A percentile compares a stretch with the other conserved stretches of the same genome.
Conservation (phyloP, 2,888 invertebrate species). For the Drosophila siamana region DNA sequence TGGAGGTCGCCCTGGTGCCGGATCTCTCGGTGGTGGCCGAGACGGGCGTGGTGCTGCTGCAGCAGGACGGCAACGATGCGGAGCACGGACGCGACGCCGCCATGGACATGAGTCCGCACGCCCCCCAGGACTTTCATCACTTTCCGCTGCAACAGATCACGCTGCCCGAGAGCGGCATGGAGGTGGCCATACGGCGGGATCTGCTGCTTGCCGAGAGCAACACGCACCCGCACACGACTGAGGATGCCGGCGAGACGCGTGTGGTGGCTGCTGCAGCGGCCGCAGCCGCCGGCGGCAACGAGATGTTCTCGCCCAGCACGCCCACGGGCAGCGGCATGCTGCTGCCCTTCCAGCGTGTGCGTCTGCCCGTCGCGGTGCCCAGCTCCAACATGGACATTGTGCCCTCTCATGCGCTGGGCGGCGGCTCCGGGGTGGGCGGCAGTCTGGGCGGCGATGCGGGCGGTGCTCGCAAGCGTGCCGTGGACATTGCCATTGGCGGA, state of each 20-base stretch:
- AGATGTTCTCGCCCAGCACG: constrained; percentile 84
- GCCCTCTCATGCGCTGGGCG: constrained; percentile 10
- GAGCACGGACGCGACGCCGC: constrained; percentile 74
- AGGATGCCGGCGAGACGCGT: constrained; percentile 8
- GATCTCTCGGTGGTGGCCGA: constrained; percentile 85
- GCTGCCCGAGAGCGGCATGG: constrained; percentile 84
- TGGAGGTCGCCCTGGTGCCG: constrained; percentile 86
- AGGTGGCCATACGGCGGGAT: constrained; percentile 84
- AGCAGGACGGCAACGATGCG: constrained; percentile 81
- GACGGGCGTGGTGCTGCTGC: constrained; percentile 83
- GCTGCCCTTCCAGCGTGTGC: constrained; percentile 85
- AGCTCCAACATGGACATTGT: constrained; percentile 25
- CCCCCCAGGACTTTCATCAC: constrained; percentile 78
- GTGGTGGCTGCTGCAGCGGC: constrained; percentile 16
- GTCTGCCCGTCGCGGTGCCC: constrained; percentile 65
- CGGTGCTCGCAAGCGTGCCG: constrained; percentile 82
- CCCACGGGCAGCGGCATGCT: constrained; percentile 82
- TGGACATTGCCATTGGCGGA: constrained; percentile 84
- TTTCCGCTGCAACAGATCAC: constrained; percentile 83
- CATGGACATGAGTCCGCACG: constrained; percentile 70
- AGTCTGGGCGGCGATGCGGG: constrained; percentile 68
- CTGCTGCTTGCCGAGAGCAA: constrained; percentile 72
- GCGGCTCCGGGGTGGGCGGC: constrained; percentile 25
- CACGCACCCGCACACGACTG: constrained; percentile 30
- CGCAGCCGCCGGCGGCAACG: constrained; percentile 57